Percentiles rank a stretch among this genome's conserved stretches.
phyloP scores from a whole-genome alignment of 2,888 invertebrate species.

The Drosophila paucipuncta region DNA sequence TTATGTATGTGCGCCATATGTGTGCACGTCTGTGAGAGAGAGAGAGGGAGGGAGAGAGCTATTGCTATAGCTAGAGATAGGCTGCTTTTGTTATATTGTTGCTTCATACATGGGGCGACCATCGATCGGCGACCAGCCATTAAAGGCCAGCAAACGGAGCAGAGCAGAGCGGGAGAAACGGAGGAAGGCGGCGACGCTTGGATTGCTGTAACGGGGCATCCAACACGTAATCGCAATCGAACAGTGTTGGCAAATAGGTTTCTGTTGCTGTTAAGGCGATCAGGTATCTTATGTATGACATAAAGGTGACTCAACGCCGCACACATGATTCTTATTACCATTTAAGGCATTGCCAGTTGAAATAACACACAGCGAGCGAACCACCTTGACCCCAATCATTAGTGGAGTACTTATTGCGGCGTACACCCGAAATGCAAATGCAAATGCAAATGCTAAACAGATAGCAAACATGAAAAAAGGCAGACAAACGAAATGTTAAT shows the following conservation, averaged over 20 bases:
- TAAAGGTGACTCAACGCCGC: slow-evolving; percentile 37
- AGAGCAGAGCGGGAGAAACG: slow-evolving; percentile 1
- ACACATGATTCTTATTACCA: slow-evolving; percentile 44
- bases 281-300: slow-evolving; percentile 32
- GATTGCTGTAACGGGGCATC: slow-evolving; percentile 57
- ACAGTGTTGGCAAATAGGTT: slow-evolving; percentile 12
- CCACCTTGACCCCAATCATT: slow-evolving; percentile 46
- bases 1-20: slow-evolving; percentile 35
- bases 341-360: slow-evolving; percentile 39
- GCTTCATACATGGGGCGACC: slow-evolving; percentile 33
- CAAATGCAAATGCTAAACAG: slow-evolving; percentile 14
- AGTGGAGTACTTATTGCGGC: not conserved
- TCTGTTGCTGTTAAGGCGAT: slow-evolving; percentile 5
- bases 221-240: slow-evolving; percentile 28
- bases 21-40: not conserved
- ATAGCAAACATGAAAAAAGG: slow-evolving; percentile 4
- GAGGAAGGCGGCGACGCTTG: slow-evolving; percentile 34
- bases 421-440: slow-evolving; percentile 35
- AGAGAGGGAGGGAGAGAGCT: not conserved
- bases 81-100: not conserved
- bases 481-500: slow-evolving; percentile 1
- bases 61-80: slow-evolving; percentile 1
- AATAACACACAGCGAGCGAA: slow-evolving; percentile 11
- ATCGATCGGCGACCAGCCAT: slow-evolving; percentile 31
- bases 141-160: slow-evolving; percentile 37